Percentiles rank a stretch among this genome's conserved stretches.
Conservation (phyloP, 2,888 invertebrate genomes). For the Holacanthella duospinosa region DNA sequence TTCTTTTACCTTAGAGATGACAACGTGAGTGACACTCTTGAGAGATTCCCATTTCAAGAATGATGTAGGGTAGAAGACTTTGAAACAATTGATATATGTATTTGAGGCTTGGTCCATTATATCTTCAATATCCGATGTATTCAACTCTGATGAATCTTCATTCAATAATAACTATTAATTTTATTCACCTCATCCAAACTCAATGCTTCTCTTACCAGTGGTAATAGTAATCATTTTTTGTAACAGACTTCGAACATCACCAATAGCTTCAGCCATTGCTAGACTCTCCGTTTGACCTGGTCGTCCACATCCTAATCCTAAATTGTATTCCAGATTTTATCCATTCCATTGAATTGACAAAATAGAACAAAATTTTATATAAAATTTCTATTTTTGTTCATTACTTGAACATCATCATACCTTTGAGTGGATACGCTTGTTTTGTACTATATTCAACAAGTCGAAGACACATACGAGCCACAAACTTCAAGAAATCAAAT, state of each 20-base stretch:
- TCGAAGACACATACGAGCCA: slow-evolving; percentile 32
- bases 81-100: slow-evolving; percentile 83
- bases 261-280: slow-evolving; percentile 36
- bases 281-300: slow-evolving; percentile 35
- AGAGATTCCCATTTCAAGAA: slow-evolving; percentile 85
- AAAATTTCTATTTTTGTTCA: not conserved
- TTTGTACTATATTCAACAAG: slow-evolving; percentile 36
- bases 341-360: no score
- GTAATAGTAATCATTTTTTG: slow-evolving; percentile 26
- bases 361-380: not conserved
- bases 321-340: not conserved
- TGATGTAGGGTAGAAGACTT: slow-evolving; percentile 91
- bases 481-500: slow-evolving; percentile 30
- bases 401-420: slow-evolving; percentile 10
- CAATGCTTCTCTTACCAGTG: not conserved
- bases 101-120: not conserved
- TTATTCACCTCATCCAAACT: no score
- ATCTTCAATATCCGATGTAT: not conserved
- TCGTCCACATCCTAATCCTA: slow-evolving; percentile 27
- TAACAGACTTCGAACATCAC: slow-evolving; percentile 34
- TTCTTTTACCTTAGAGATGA: not conserved
- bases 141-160: not conserved
- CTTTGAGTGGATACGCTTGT: slow-evolving; percentile 36
- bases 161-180: no score
- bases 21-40: not conserved